phyloP scores from a whole-genome alignment of 1,140 invertebrate genomes.

The Varroa destructor region DNA sequence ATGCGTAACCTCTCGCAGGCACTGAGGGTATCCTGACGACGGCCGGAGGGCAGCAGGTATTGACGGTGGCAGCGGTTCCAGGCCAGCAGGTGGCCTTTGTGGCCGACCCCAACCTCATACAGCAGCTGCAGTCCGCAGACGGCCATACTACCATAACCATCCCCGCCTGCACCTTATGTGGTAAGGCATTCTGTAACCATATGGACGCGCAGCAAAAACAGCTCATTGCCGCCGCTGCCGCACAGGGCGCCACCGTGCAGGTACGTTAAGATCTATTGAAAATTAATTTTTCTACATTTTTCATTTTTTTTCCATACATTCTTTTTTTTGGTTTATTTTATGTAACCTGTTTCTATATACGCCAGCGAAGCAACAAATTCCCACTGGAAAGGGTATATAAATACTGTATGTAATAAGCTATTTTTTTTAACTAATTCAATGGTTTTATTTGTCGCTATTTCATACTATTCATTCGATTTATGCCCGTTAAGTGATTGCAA shows the following conservation, averaged over 20 bases:
- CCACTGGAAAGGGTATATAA: not conserved
- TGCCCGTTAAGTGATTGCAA: too few species aligned
- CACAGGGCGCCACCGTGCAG: slow-evolving; percentile 26
- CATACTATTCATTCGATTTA: too few species aligned
- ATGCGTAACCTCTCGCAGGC: not conserved
- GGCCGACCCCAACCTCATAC: slow-evolving; percentile 25
- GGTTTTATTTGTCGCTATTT: too few species aligned
- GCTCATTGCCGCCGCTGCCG: slow-evolving; percentile 16
- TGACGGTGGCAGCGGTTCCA: slow-evolving; percentile 23
- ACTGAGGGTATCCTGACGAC: slow-evolving; percentile 22
- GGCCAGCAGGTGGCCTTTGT: slow-evolving; percentile 22
- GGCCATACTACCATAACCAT: slow-evolving; percentile 28
- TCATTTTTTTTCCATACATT: not conserved
- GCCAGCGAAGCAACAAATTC: not conserved
- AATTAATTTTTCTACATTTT: not conserved
- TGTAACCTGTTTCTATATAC: too few species aligned
- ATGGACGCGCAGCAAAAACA: slow-evolving; percentile 28
- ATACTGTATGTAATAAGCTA: too few species aligned
- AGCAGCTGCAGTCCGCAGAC: slow-evolving; percentile 28
- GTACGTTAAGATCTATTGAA: not conserved
- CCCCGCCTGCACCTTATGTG: slow-evolving; percentile 27
- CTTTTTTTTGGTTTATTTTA: too few species aligned
- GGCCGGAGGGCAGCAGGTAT: slow-evolving; percentile 26
- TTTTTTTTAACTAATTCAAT: too few species aligned
- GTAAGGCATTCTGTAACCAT: slow-evolving; percentile 28